These are phyloP conservation scores for Illadopsis cleaveri DNA, from an alignment of 2,113 vertebrate species.

Conservation along the genomic window DNA sequence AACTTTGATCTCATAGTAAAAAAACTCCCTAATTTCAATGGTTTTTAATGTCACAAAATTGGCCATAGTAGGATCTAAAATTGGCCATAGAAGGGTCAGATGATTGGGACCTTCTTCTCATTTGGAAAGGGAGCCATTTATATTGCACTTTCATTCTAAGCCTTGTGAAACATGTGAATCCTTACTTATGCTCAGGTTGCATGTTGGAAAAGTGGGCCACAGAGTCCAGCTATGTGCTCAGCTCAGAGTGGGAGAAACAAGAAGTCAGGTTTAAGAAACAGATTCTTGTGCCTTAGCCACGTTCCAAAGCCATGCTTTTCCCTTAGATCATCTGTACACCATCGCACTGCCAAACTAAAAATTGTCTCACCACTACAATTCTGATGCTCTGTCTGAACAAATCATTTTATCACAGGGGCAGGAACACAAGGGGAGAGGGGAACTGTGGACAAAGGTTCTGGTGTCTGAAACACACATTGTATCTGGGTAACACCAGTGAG, in stretches of 20 bases:
- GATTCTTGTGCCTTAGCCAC: background rate
- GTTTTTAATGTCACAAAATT: background rate
- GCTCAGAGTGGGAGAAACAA: background rate
- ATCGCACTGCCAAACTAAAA: background rate
- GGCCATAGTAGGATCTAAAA: background rate
- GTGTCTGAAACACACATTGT: background rate
- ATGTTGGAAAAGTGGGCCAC: background rate
- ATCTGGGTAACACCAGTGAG: background rate
- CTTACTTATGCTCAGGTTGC: background rate
- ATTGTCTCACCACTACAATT: background rate
- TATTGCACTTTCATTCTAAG: background rate
- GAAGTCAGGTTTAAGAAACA: background rate
- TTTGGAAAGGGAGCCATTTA: background rate
- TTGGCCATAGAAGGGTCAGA: background rate
- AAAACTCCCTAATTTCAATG: background rate
- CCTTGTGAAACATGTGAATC: background rate
- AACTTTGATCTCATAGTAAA: background rate
- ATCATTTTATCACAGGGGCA: background rate
- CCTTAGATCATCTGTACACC: background rate
- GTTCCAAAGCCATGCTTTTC: background rate
- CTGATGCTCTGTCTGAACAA: background rate
- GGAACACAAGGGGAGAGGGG: background rate
- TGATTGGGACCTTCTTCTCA: background rate
- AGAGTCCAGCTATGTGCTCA: background rate
- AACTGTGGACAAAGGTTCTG: background rate